Conservation (phyloP, 2,113 vertebrate genomes). For the Trochalopteron elliotii region DNA sequence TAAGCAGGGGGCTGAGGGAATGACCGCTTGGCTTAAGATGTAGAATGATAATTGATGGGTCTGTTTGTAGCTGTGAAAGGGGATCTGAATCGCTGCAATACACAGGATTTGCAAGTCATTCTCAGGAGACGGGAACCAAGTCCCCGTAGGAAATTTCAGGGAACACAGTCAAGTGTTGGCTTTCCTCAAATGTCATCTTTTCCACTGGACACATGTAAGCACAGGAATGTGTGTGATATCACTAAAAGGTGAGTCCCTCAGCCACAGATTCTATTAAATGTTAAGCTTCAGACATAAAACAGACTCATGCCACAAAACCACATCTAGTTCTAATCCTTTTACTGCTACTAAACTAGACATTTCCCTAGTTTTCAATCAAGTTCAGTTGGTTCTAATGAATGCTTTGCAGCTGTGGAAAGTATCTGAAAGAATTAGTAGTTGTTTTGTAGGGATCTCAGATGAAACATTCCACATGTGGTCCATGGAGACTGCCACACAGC, state of each 20-base stretch:
- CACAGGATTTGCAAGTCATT: neutral
- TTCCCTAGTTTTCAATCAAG: neutral
- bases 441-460: neutral
- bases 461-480: neutral
- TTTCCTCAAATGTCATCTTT: neutral
- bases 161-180: neutral
- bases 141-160: neutral
- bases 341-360: neutral
- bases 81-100: neutral
- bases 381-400: neutral
- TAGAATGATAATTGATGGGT: neutral
- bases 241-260: neutral
- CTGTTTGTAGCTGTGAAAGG: neutral
- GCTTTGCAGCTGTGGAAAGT: neutral
- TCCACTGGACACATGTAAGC: neutral
- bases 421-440: neutral
- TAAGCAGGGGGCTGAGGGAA: neutral
- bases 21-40: neutral
- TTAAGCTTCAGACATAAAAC: neutral
- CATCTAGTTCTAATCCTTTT: neutral
- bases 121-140: neutral
- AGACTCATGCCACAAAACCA: neutral
- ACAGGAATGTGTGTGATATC: neutral
- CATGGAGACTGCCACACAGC: neutral
- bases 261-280: neutral